phyloP scores from a whole-genome alignment of 2,113 vertebrate species.

The Platichthys stellatus region DNA sequence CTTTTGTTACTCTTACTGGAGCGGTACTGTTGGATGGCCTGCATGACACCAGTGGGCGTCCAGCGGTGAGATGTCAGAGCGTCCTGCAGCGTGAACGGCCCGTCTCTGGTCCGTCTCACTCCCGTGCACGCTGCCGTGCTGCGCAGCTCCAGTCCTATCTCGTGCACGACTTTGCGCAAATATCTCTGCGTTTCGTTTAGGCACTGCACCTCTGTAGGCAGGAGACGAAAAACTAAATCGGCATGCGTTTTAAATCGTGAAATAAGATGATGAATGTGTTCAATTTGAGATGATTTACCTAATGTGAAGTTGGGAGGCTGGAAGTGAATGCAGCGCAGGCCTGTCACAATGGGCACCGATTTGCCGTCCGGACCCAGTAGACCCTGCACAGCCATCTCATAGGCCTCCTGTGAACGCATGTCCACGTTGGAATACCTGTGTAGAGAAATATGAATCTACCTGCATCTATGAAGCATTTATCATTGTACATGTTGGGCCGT shows the following conservation, averaged over 20 bases:
- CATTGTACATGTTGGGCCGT: too few relatives aligned
- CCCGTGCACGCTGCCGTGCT: conserved; percentile 87
- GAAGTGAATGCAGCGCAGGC: conserved; percentile 86
- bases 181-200: conserved; percentile 93
- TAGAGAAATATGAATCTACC: background rate
- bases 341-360: conserved; percentile 87
- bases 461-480: background rate
- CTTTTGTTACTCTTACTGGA: conserved; percentile 44
- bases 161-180: conserved; percentile 89
- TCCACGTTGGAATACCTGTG: conserved; percentile 89
- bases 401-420: conserved; percentile 91
- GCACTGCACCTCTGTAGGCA: conserved; percentile 88
- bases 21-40: conserved; percentile 73
- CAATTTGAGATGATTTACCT: conserved; percentile 77
- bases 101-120: conserved; percentile 88
- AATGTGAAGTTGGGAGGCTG: conserved; percentile 89
- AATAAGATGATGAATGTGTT: background rate
- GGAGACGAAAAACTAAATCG: background rate
- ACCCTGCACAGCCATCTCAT: conserved; percentile 91
- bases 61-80: conserved; percentile 87
- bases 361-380: conserved; percentile 88
- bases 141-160: conserved; percentile 92
- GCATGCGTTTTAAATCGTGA: background rate
- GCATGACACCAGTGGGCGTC: conserved; percentile 81
- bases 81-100: conserved; percentile 84